Conservation (phyloP, 2,888 invertebrate genomes). For the Chrysotoxum bicinctum region DNA sequence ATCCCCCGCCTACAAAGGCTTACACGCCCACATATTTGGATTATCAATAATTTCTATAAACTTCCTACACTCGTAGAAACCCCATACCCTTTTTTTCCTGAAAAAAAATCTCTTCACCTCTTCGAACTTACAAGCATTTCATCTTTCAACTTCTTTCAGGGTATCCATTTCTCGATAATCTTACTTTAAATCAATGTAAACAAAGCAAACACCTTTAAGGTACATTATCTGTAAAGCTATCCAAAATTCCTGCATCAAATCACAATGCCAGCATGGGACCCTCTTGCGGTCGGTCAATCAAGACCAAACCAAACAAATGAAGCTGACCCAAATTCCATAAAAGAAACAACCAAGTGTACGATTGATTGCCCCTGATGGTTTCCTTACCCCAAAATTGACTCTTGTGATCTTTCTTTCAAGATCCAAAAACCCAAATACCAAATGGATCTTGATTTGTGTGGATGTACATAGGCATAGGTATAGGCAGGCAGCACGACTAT, state of each 20-base stretch:
- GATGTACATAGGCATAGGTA: not conserved
- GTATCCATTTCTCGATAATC: not conserved
- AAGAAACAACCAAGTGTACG: not conserved
- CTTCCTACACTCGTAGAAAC: not conserved
- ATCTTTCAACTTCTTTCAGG: not conserved
- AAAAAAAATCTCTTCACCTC: not conserved
- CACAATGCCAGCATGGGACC: not conserved
- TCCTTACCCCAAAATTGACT: not conserved
- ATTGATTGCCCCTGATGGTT: not conserved
- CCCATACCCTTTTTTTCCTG: not conserved
- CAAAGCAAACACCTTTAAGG: not conserved
- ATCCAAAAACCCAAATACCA: not conserved
- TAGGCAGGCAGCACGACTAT: not conserved
- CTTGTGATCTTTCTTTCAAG: not conserved
- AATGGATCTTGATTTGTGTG: not conserved
- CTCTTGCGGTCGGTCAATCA: not conserved
- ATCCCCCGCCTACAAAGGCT: no score
- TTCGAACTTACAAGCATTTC: not conserved
- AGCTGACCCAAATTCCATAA: conserved; percentile 5
- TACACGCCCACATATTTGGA: no score
- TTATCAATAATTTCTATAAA: no score
- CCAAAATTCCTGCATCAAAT: not conserved
- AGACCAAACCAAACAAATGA: not conserved
- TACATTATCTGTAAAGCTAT: not conserved
- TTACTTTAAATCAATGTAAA: not conserved